Conservation (phyloP, 2,888 invertebrate species). For the Rugalucina vietnamica region DNA sequence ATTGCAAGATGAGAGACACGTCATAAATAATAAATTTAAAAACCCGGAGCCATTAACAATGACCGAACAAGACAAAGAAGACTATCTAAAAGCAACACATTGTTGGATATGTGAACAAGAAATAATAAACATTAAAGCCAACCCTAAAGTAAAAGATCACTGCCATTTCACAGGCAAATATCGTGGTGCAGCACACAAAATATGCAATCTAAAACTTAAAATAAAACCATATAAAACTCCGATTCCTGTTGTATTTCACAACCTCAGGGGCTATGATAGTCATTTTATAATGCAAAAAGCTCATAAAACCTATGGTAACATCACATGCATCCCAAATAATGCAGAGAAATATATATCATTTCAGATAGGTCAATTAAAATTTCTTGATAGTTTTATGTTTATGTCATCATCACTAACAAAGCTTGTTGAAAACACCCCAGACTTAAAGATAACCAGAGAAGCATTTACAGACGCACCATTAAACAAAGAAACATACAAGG, state of each 20-base stretch:
- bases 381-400: no score
- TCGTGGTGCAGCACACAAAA: no score
- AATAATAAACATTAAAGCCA: background rate
- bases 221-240: background rate
- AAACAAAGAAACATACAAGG: background rate
- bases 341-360: no score
- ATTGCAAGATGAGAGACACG: background rate
- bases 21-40: slow-evolving; percentile 4
- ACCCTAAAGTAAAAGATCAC: background rate
- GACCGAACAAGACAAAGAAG: background rate
- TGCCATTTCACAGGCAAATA: slow-evolving; percentile 9
- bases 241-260: background rate
- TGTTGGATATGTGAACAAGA: slow-evolving; percentile 2
- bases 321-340: background rate
- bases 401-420: background rate
- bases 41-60: slow-evolving; percentile 4
- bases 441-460: background rate
- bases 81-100: background rate
- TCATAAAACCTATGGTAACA: no score
- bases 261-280: no score
- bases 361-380: no score
- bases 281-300: no score
- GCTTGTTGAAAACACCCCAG: background rate
- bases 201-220: slow-evolving; percentile 15
- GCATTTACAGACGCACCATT: background rate